Percentiles rank a stretch among this genome's conserved stretches.
These are phyloP conservation scores for Lacanobia wlatinum DNA, from an alignment of 2,888 invertebrate species.

Conservation along the genomic window DNA sequence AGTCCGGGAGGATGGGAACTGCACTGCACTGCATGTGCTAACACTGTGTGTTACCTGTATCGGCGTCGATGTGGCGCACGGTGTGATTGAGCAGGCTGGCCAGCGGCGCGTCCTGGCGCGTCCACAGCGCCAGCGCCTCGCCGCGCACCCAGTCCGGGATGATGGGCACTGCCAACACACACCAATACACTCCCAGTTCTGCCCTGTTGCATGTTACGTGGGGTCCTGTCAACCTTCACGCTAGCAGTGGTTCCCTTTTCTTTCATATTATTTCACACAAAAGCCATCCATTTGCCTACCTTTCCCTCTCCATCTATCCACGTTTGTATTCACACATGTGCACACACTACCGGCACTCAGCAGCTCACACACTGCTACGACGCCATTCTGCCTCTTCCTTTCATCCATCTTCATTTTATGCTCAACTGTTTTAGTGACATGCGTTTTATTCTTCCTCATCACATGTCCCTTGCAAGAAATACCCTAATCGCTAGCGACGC, in stretches of 20 bases:
- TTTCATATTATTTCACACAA: too few relatives aligned
- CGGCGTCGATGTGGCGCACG: slow-evolving; percentile 69
- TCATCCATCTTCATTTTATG: too few relatives aligned
- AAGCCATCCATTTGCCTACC: neutral
- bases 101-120: slow-evolving; percentile 76
- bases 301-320: neutral
- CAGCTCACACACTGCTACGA: neutral
- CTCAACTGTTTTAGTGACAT: too few relatives aligned
- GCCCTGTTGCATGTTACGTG: too few relatives aligned
- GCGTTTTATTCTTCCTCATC: neutral
- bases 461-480: neutral
- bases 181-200: too few relatives aligned
- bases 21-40: too few relatives aligned
- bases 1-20: too few relatives aligned
- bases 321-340: neutral
- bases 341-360: too few relatives aligned
- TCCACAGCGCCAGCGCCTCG: slow-evolving; percentile 78
- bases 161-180: slow-evolving; percentile 79
- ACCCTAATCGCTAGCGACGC: too few relatives aligned
- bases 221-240: neutral
- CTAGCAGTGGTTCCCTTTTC: neutral
- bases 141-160: slow-evolving; percentile 84
- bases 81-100: slow-evolving; percentile 82
- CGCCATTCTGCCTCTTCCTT: too few relatives aligned
- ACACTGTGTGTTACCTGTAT: slow-evolving; percentile 65